phyloP scores from a whole-genome alignment of 1,140 invertebrate genomes.

The Spodoptera litura region DNA sequence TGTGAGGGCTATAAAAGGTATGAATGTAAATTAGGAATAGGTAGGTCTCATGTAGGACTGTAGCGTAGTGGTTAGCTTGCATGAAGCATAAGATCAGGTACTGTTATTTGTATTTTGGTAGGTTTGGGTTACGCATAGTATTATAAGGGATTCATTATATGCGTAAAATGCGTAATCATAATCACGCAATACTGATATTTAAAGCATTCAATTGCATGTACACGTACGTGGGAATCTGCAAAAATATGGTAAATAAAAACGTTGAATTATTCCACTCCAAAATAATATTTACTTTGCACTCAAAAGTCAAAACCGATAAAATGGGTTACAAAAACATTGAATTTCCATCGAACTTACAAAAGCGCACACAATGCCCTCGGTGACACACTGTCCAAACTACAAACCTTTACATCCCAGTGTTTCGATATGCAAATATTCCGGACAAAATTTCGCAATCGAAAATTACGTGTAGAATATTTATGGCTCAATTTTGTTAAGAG shows the following conservation, averaged over 20 bases:
- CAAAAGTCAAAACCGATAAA: slow-evolving; percentile 33
- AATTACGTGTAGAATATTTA: slow-evolving; percentile 77
- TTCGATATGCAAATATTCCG: slow-evolving; percentile 58
- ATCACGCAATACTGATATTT: not conserved
- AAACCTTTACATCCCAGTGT: slow-evolving; percentile 49
- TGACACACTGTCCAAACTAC: slow-evolving; percentile 36
- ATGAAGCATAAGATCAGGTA: too few relatives aligned
- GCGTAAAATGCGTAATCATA: too few relatives aligned
- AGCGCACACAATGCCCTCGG: slow-evolving; percentile 1
- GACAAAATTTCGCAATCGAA: slow-evolving; percentile 68
- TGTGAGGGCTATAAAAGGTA: too few relatives aligned
- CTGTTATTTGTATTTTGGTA: too few relatives aligned
- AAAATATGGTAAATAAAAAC: not conserved
- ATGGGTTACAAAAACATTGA: slow-evolving; percentile 44
- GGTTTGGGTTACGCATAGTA: too few relatives aligned
- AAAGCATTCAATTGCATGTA: not conserved
- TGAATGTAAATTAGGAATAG: too few relatives aligned
- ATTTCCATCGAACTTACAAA: not conserved
- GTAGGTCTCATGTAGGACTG: too few relatives aligned
- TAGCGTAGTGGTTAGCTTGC: too few relatives aligned
- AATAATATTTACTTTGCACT: slow-evolving; percentile 37
- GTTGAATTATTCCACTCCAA: slow-evolving; percentile 8
- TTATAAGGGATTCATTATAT: too few relatives aligned
- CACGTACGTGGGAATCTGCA: not conserved
- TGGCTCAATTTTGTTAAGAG: slow-evolving; percentile 72